These are phyloP conservation scores for Penaeus monodon DNA, from an alignment of 2,888 invertebrate species.

Conservation along the genomic window DNA sequence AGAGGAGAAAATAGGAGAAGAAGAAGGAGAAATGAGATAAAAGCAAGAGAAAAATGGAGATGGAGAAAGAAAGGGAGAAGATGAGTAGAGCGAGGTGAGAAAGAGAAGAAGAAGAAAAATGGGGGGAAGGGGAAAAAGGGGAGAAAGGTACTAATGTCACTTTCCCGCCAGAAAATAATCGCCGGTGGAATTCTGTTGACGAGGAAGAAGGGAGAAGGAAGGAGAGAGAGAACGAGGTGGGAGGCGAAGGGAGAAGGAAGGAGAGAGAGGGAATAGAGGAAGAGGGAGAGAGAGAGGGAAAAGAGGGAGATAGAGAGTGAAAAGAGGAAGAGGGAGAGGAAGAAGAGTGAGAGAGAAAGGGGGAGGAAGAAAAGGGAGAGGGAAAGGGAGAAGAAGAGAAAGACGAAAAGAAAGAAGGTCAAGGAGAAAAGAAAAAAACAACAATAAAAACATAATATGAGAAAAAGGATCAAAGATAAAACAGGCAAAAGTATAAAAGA, in stretches of 20 bases:
- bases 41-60: no score
- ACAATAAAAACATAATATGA: no score
- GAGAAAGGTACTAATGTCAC: slow-evolving; percentile 4
- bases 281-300: background rate
- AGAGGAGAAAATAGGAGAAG: no score
- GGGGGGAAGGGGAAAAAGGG: background rate
- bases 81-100: no score
- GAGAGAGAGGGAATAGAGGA: no score
- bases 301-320: background rate
- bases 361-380: background rate
- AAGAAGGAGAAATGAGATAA: no score
- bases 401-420: background rate
- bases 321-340: background rate
- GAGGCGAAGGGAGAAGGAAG: background rate
- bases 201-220: background rate
- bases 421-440: background rate
- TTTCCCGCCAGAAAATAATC: slow-evolving; percentile 7
- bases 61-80: no score
- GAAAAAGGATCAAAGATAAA: no score
- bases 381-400: background rate
- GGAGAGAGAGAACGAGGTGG: background rate
- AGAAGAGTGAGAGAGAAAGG: background rate
- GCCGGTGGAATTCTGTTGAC: background rate
- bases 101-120: no score
- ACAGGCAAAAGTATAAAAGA: background rate